Conservation (phyloP, 2,113 vertebrate species). For the Syngnathoides biaculeatus region DNA sequence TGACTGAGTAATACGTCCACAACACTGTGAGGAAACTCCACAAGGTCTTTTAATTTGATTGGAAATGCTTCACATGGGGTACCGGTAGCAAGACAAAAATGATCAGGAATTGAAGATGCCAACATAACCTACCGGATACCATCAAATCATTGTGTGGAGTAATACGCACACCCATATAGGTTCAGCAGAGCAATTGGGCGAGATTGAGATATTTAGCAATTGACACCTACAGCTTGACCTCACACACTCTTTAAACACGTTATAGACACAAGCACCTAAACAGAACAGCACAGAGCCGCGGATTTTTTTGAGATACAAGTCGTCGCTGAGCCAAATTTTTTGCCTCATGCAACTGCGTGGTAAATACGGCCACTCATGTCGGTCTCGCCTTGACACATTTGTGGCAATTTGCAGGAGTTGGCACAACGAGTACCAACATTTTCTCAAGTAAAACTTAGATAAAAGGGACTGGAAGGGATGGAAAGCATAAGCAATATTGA, state of each 20-base stretch:
- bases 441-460: neutral
- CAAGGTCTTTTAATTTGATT: neutral
- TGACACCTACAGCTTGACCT: neutral
- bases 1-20: conserved; percentile 27
- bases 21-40: neutral
- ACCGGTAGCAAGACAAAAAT: neutral
- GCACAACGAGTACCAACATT: too few relatives aligned
- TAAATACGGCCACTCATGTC: too few relatives aligned
- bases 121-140: too few relatives aligned
- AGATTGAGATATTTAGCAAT: neutral
- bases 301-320: too few relatives aligned
- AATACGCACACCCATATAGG: neutral
- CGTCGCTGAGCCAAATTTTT: too few relatives aligned
- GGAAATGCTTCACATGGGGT: neutral
- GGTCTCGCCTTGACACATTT: too few relatives aligned
- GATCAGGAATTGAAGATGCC: neutral
- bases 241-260: too few relatives aligned
- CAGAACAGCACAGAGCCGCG: too few relatives aligned
- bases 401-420: too few relatives aligned
- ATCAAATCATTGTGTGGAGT: neutral
- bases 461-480: neutral
- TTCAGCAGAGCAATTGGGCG: too few relatives aligned
- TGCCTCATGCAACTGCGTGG: too few relatives aligned
- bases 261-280: too few relatives aligned
- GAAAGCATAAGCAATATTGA: conserved; percentile 28